Evolutionary conservation across 2,113 vertebrate species (phyloP), one percentile per base, ranked within the genome.

Genomic region (Myodes glareolus): DNA sequence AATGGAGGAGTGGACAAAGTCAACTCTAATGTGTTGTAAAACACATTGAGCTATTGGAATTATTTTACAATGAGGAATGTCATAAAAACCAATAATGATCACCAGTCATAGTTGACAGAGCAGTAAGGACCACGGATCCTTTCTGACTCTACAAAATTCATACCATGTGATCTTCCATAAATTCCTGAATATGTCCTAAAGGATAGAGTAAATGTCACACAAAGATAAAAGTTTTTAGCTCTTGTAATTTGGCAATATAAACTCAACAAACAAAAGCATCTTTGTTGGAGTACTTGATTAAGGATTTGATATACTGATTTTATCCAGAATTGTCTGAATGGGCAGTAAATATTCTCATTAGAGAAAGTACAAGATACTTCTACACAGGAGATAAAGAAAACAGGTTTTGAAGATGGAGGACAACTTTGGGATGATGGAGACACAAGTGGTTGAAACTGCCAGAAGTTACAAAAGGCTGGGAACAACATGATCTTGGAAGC

Each of bases 401-500:
- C 1, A 8, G 23, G 1, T 14, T 73, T 19, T 31, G 19, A 9
- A 27, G 0, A 14, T 4, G 21, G 21, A 75, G 27, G 6, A 10
- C 47, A 6, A 17, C 5, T 29, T 0, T 45, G 31, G 2, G 12
- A 7, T 47, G 16, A 29, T 14, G 4, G 29, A 68, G 12, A 68
- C 0, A 47, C 3, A 84, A 42, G 21, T 27, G 36, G 33, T 36
- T 39, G 52, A 58, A n/a, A n/a, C 31, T 80, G 31, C 9, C 58
- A 63, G 31, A 72, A 42, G 4, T 19, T 36, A 16, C 47, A 50
- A 10, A 27, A 67, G 29, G 16, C 36, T 2, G 47, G 16, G n/a
- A 39, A 27, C 0, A 0, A 70, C 21, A 9, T n/a, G 12, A 5
- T 16, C 7, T 50, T 39, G 29, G 27, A 61, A 21, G 8, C 13